Evolutionary conservation across 2,888 invertebrate species (phyloP), one percentile per base, ranked within the genome.

Genomic region (Polydesmus complanatus): DNA sequence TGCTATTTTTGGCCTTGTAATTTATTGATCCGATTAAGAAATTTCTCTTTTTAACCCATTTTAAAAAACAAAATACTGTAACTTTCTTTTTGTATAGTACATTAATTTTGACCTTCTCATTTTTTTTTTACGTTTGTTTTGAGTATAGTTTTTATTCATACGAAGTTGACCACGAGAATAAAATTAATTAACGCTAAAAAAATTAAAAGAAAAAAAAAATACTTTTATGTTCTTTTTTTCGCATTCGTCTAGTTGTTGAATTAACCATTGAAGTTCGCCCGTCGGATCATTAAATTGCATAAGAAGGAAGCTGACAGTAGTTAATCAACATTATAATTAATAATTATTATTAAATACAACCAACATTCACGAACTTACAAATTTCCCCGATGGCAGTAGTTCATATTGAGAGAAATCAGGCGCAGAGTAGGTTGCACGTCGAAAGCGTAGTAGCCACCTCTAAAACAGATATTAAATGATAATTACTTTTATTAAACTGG

Each of bases 331-430:
- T 51, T 51, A 21, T 37, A 37, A 37, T 37, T 5, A 37, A 14
- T 37, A 54, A 37, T 37, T 37, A 14, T 37, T 37, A n/a, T n/a
- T n/a, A n/a, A n/a, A n/a, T n/a, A n/a, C n/a, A n/a, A n/a, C n/a
- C n/a, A n/a, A n/a, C n/a, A n/a, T n/a, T n/a, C 14, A 19, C 22
- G 18, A 11, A 55, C 66, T 67, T 73, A 85, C 94, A 93, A 95
- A 76, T 94, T 94, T 71, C 88, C 88, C 70, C 90, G 91, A 73
- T 93, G 92, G 74, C 94, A 94, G 75, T 90, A 93, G 75, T 95
- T 95, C 85, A 90, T 93, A 72, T 95, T 95, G n/a, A 95, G 78
- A 0, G 94, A 94, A 65, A 95, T 85, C 60, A 95, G 83, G 61
- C 93, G 80, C 73, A 95, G 89, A 21, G 92, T 92, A 0, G 91